phyloP scores from a whole-genome alignment of 2,888 invertebrate genomes.

The Aleiodes leptofemur region DNA sequence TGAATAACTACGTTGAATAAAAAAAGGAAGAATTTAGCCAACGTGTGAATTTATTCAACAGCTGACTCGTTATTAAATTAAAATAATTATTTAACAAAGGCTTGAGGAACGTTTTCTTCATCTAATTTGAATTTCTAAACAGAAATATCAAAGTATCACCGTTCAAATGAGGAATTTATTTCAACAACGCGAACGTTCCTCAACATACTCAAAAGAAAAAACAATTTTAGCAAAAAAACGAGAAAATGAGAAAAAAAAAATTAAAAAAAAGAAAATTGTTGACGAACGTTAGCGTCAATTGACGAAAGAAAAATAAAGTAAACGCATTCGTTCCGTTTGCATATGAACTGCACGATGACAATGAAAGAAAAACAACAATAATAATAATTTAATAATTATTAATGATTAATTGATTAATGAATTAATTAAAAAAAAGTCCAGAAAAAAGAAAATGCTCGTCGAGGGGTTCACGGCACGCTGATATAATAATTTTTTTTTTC shows the following conservation, averaged over 20 bases:
- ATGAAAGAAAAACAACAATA: conserved; percentile 16
- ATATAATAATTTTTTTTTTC: conserved; percentile 12
- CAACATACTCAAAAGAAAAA: conserved; percentile 10
- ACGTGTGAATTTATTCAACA: conserved; percentile 12
- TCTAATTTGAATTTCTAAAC: conserved; percentile 4
- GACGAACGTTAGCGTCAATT: conserved; percentile 52
- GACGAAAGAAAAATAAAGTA: background rate
- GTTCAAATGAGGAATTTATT: conserved; percentile 56
- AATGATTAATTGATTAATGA: too few species aligned
- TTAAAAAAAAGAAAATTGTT: conserved; percentile 14
- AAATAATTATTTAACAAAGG: background rate
- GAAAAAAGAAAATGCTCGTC: conserved; percentile 49
- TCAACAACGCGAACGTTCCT: conserved; percentile 51
- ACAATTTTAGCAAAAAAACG: background rate
- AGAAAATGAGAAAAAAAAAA: conserved; percentile 15
- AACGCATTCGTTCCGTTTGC: conserved; percentile 51
- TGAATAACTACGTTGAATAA: background rate
- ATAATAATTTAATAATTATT: conserved; percentile 8
- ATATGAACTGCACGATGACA: conserved; percentile 52
- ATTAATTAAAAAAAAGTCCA: conserved; percentile 37
- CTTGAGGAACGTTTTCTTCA: conserved; percentile 12
- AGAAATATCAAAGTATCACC: conserved; percentile 53
- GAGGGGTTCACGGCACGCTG: conserved; percentile 38
- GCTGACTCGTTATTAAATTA: background rate
- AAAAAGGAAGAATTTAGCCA: conserved; percentile 11